A percentile compares a stretch with the other conserved stretches of the same genome.
Conservation (phyloP, 2,888 invertebrate species). For the Tenthredo livida region DNA sequence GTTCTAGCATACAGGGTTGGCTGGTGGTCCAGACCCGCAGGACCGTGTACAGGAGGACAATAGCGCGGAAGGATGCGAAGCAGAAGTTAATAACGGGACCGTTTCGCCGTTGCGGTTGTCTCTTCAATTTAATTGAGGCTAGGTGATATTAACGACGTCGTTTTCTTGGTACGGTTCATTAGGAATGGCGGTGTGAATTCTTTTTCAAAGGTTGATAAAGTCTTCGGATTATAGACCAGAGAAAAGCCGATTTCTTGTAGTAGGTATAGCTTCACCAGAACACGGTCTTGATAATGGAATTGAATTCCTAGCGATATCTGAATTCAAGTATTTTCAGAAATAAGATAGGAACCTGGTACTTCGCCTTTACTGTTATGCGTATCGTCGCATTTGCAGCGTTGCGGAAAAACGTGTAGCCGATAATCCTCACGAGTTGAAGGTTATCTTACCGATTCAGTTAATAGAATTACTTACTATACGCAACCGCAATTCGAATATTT, state of each 20-base stretch:
- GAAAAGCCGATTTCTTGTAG: background rate
- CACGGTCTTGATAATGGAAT: slow-evolving; percentile 39
- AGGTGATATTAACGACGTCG: slow-evolving; percentile 33
- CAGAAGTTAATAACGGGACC: slow-evolving; percentile 43
- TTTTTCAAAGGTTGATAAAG: background rate
- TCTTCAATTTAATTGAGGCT: slow-evolving; percentile 39
- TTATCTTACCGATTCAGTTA: slow-evolving; percentile 18
- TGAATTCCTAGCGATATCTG: slow-evolving; percentile 27
- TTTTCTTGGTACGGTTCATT: background rate
- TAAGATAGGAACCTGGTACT: slow-evolving; percentile 4
- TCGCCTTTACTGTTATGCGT: slow-evolving; percentile 37
- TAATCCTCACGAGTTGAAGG: slow-evolving; percentile 18
- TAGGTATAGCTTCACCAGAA: background rate
- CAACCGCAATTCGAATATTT: slow-evolving; percentile 19
- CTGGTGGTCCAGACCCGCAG: slow-evolving; percentile 24
- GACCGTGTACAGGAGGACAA: slow-evolving; percentile 31
- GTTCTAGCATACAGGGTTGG: background rate
- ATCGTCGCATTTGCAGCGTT: background rate
- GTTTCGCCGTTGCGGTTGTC: slow-evolving; percentile 31
- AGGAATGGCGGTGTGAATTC: background rate
- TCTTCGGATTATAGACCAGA: background rate
- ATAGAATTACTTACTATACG: slow-evolving; percentile 32
- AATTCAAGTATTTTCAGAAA: slow-evolving; percentile 18
- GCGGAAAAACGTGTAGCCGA: slow-evolving; percentile 5
- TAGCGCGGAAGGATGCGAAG: slow-evolving; percentile 35